Evolutionary conservation across 2,113 vertebrate species (phyloP), one percentile per base, ranked within the genome.

Genomic region (Zingel zingel): DNA sequence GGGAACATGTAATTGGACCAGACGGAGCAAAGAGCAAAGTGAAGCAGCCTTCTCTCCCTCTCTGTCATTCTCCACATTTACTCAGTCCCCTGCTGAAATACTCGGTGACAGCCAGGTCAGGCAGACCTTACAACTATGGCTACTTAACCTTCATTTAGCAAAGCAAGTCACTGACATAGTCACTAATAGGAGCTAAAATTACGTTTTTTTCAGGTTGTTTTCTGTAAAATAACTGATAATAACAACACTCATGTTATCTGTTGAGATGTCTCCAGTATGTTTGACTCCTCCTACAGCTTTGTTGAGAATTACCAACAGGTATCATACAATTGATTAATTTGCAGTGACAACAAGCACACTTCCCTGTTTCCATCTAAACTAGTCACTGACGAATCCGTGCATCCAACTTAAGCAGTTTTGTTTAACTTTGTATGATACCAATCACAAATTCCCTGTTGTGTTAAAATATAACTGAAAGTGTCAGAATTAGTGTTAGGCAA

Each of bases 1-100:
- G 45, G 59, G 86, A 83, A 92, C 90, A 92, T 82, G 68, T 93
- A 94, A 94, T 94, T 93, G 89, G 86, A 92, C 71, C 72, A 91
- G 93, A 94, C 90, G 91, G 82, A 86, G 72, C 73, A 90, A 92
- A 89, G 88, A 83, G 79, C 77, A 77, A 74, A 69, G 77, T 18
- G 77, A 87, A 88, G 81, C 72, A 70, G 85, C 67, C n/a, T 47
- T 78, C 80, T 79, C 77, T 76, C 16, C 50, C 72, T 33, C 48
- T 13, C 68, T 67, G 21, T 64, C 23, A 47, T 19, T 64, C 76
- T 69, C 83, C 72, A 39, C 57, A 56, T 87, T 72, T 80, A 67
- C 43, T 62, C 62, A 33, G 51, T 61, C 33, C 33, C 63, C 58
- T 54, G 43, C 27, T 74, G 43, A 77, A 80, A 79, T 66, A 62